Evolutionary conservation across 2,888 invertebrate genomes (phyloP).

Genomic region (Spatulosminthurus flaviceps): DNA sequence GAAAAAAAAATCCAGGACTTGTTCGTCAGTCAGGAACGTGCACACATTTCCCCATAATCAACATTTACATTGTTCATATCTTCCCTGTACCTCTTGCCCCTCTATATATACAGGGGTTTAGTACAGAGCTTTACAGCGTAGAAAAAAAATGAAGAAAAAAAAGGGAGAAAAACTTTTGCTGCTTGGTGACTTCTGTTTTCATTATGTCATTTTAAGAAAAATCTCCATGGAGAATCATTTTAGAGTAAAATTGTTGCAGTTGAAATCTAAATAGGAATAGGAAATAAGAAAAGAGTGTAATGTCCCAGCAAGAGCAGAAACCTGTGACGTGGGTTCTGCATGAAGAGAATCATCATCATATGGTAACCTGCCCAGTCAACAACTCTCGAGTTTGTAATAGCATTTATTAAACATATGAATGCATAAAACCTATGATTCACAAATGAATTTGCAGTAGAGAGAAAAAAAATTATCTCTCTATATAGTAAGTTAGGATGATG

Average conservation of each 20-base stretch:
- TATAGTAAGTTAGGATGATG: not conserved
- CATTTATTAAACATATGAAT: not conserved
- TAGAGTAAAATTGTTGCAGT: too few species aligned
- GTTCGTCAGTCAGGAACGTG: constrained; percentile 15
- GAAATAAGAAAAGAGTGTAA: constrained; percentile 16
- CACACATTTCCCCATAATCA: constrained; percentile 27
- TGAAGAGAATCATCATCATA: constrained; percentile 24
- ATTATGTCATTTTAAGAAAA: not conserved
- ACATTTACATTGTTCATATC: constrained; percentile 14
- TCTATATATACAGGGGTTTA: too few species aligned
- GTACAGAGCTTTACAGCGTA: too few species aligned
- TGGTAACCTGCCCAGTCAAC: constrained; percentile 20
- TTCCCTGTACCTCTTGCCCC: too few species aligned
- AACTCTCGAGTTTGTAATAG: not conserved
- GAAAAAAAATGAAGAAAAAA: too few species aligned
- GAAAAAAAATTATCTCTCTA: too few species aligned
- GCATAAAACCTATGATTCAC: constrained; percentile 1
- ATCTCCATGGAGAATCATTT: not conserved
- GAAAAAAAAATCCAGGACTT: constrained; percentile 11
- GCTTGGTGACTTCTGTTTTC: constrained; percentile 32
- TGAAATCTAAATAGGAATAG: not conserved
- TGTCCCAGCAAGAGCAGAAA: constrained; percentile 33
- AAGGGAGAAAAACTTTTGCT: too few species aligned
- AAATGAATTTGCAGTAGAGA: not conserved
- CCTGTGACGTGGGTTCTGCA: constrained; percentile 38